Conservation (phyloP, 2,113 vertebrate species). For the Oryzias celebensis region DNA sequence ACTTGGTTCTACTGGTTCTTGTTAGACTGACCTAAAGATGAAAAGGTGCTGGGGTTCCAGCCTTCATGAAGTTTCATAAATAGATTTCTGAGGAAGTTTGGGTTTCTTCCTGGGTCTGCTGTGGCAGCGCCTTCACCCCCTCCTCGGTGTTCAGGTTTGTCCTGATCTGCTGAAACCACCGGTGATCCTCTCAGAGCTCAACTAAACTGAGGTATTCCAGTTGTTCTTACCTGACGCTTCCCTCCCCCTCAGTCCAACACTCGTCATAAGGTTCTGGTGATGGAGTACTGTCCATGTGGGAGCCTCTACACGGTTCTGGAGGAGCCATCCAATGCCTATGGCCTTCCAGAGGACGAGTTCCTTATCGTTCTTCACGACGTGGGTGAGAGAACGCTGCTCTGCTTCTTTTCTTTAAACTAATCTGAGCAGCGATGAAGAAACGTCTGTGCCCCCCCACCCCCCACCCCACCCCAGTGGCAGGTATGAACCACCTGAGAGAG, state of each 20-base stretch:
- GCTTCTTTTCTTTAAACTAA: too few relatives aligned
- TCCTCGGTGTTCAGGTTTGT: too few relatives aligned
- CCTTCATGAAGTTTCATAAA: too few relatives aligned
- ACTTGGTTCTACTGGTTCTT: too few relatives aligned
- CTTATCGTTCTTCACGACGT: slow-evolving; percentile 96
- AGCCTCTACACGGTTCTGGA: slow-evolving; percentile 96
- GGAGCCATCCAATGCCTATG: slow-evolving; percentile 94
- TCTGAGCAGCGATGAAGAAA: background rate
- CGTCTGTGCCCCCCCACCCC: background rate
- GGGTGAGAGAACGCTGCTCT: slow-evolving; percentile 76
- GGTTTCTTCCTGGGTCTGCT: too few relatives aligned
- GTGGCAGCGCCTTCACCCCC: too few relatives aligned
- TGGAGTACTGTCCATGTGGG: slow-evolving; percentile 97
- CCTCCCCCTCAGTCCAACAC: slow-evolving; percentile 81
- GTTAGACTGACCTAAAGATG: background rate
- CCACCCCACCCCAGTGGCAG: slow-evolving; percentile 82
- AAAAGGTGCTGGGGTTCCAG: background rate
- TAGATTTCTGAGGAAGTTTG: too few relatives aligned
- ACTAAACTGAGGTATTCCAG: background rate
- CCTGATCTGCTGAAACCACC: too few relatives aligned
- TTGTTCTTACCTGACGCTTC: background rate
- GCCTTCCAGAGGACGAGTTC: slow-evolving; percentile 95
- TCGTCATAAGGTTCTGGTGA: slow-evolving; percentile 95
- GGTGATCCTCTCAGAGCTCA: too few relatives aligned
- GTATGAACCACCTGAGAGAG: slow-evolving; percentile 98